phyloP scores from a whole-genome alignment of 2,113 vertebrate species.

The Guaruba guarouba region DNA sequence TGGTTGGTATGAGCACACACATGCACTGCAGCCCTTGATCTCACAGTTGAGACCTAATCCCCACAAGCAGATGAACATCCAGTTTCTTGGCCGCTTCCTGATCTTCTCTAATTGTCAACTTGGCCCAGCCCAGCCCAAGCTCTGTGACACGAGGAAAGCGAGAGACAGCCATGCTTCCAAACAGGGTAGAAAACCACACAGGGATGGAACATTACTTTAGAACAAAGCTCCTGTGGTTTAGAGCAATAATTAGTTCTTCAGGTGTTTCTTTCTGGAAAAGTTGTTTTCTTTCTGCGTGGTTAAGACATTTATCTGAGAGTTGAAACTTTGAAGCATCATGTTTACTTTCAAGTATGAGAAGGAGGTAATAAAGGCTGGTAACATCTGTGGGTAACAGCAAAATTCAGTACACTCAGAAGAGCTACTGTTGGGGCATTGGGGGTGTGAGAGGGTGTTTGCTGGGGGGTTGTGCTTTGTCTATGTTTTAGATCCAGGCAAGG shows the following conservation, averaged over 20 bases:
- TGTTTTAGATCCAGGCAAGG: background rate
- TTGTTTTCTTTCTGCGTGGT: background rate
- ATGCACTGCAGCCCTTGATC: background rate
- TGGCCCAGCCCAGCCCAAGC: background rate
- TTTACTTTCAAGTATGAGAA: background rate
- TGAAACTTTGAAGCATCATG: background rate
- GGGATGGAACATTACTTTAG: background rate
- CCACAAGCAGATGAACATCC: background rate
- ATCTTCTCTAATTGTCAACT: background rate
- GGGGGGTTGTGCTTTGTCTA: background rate
- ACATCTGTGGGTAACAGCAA: background rate
- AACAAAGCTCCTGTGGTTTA: background rate
- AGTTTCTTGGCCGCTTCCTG: background rate
- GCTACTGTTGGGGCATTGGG: background rate
- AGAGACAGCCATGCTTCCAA: background rate
- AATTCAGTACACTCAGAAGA: background rate
- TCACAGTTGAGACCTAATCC: background rate
- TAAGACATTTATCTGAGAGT: background rate
- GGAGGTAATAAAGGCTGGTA: background rate
- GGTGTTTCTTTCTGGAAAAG: background rate
- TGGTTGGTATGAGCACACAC: background rate
- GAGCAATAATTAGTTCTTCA: background rate
- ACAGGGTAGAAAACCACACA: background rate
- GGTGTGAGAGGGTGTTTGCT: background rate
- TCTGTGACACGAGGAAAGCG: background rate